These are phyloP conservation scores for Macrotus californicus DNA, from an alignment of 2,113 vertebrate species.

Conservation along the genomic window DNA sequence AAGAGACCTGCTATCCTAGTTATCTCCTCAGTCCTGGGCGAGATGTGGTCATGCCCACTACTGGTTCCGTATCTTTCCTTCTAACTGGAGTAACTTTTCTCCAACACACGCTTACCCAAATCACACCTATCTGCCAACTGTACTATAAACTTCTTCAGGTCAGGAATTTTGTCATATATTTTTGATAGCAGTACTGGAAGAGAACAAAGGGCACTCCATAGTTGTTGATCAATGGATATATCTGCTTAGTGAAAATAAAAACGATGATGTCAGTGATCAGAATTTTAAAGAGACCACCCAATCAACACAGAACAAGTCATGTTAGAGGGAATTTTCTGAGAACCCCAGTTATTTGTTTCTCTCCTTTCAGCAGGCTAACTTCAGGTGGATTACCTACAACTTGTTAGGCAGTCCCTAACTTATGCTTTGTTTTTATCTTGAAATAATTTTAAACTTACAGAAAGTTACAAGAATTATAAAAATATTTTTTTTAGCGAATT, in stretches of 20 bases:
- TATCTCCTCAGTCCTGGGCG: not conserved
- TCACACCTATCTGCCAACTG: not conserved
- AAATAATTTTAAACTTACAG: slow-evolving; percentile 3
- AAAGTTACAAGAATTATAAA: slow-evolving; percentile 9
- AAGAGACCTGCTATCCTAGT: not conserved
- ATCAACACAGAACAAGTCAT: not conserved
- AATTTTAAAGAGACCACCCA: slow-evolving; percentile 7
- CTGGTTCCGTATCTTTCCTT: not conserved
- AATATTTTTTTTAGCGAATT: not conserved
- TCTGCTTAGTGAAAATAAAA: not conserved
- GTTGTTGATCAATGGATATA: not conserved
- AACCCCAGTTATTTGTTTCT: not conserved
- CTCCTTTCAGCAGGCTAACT: not conserved
- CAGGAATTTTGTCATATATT: not conserved
- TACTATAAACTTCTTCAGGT: not conserved
- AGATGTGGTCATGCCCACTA: not conserved
- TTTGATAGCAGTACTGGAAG: not conserved
- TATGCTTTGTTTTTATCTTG: not conserved
- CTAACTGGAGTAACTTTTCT: not conserved
- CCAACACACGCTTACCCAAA: not conserved
- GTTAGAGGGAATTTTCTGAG: not conserved
- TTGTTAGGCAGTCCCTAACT: not conserved
- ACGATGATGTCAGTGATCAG: not conserved
- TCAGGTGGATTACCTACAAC: not conserved
- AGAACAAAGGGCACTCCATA: not conserved